Conservation (phyloP, 2,113 vertebrate genomes). For the Silurus meridionalis region DNA sequence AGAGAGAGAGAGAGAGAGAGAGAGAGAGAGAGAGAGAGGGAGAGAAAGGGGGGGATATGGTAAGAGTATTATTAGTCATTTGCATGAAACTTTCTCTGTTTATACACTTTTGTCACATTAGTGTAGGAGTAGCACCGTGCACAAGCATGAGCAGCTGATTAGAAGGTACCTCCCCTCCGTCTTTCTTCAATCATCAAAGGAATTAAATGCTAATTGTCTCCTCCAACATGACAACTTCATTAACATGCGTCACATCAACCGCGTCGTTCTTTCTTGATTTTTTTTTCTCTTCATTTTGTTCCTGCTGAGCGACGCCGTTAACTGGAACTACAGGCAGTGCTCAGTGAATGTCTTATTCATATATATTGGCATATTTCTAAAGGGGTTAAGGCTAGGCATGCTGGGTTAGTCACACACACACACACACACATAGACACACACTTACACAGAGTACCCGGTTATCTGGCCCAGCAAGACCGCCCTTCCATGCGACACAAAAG, state of each 20-base stretch:
- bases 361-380: constrained; percentile 41
- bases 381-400: not conserved
- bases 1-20: not conserved
- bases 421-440: no score
- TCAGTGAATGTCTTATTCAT: constrained; percentile 39
- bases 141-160: constrained; percentile 16
- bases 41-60: not conserved
- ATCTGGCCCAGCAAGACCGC: constrained; percentile 1
- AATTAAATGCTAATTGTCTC: constrained; percentile 80
- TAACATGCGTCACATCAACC: constrained; percentile 81
- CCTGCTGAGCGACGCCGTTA: constrained; percentile 31
- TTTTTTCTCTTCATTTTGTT: constrained; percentile 62
- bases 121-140: not conserved
- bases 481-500: not conserved
- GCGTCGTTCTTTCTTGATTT: constrained; percentile 67
- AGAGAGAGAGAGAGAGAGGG: no score
- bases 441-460: not conserved
- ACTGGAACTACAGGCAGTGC: constrained; percentile 20
- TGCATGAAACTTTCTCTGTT: not conserved
- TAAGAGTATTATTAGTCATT: constrained; percentile 9
- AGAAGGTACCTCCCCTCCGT: constrained; percentile 2
- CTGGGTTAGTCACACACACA: constrained; percentile 10
- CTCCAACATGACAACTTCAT: constrained; percentile 79
- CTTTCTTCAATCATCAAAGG: constrained; percentile 74
- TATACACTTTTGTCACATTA: constrained; percentile 26